Base-by-base conservation (phyloP, 2,113 vertebrate genomes). In the Lycocorax pyrrhopterus region DNA sequence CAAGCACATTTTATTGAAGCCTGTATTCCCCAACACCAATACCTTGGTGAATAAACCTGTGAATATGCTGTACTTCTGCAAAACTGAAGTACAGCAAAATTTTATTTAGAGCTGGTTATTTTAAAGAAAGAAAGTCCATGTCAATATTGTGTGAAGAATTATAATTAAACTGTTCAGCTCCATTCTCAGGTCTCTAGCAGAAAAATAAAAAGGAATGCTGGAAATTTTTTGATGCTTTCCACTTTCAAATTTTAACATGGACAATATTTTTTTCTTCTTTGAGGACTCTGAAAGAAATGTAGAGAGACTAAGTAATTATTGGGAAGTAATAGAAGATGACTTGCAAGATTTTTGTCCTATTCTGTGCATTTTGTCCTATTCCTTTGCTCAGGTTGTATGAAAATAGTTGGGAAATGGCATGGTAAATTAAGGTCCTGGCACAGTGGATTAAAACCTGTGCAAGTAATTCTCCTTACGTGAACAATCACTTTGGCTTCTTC, bases 381-480 rank as follows among this genome's bases (percentile, higher is more conserved):
- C 66, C 59, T 91, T 84, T 82, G 43, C 72, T 93, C 39, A 63
- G 51, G 39, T 74, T 84, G 16, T 77, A 15, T 30, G 44, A 69
- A 84, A 49, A 68, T 47, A 78, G 22, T 56, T 79, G 49, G 60
- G 66, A 91, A 91, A 87, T 60, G 53, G 22, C 44, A 72, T 0
- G 7, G 66, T 82, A 72, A 84, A 95, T 87, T 79, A 75, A 96
- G 49, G 27, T 89, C 66, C 58, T 64, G 71, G 58, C 25, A 67
- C 35, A 72, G 52, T 13, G 51, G 60, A 75, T 85, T 87, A 85
- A 88, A 90, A 74, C 56, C 44, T 67, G 32, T 89, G 44, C 35
- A 75, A 89, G 69, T 87, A 91, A 62, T 91, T 93, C 52, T 94
- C 33, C 69, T 82, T 49, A 75, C 64, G 67, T 52, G 78, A 95